phyloP scores from a whole-genome alignment of 2,113 vertebrate genomes.

The Hyperoodon ampullatus region DNA sequence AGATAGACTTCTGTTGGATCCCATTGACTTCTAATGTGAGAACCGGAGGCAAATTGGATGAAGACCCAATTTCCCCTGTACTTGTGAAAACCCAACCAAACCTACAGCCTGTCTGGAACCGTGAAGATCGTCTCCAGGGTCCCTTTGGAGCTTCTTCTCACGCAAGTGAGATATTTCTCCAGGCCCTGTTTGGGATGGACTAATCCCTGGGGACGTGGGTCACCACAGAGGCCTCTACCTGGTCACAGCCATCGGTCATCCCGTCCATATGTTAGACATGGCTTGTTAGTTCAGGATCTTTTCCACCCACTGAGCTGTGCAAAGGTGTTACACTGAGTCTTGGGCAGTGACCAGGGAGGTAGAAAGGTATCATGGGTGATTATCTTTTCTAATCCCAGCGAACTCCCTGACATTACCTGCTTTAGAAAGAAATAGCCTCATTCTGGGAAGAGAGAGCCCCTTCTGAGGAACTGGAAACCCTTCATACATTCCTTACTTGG shows the following conservation, averaged over 20 bases:
- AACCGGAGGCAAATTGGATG: slow-evolving; percentile 84
- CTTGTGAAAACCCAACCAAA: slow-evolving; percentile 71
- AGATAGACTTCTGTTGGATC: slow-evolving; percentile 80
- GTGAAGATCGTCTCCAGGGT: background rate
- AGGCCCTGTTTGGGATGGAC: background rate
- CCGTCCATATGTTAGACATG: background rate
- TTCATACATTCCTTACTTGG: background rate
- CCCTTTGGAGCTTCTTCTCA: slow-evolving; percentile 6
- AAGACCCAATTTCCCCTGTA: slow-evolving; percentile 60
- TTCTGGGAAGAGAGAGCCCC: slow-evolving; percentile 31
- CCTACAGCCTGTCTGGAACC: slow-evolving; percentile 39
- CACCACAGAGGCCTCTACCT: background rate
- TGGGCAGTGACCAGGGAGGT: slow-evolving; percentile 69
- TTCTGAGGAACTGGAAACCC: background rate
- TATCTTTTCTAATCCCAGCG: slow-evolving; percentile 61
- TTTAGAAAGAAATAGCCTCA: background rate
- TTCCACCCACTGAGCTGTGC: background rate
- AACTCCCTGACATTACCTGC: slow-evolving; percentile 67
- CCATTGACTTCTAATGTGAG: slow-evolving; percentile 74
- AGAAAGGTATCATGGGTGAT: slow-evolving; percentile 33
- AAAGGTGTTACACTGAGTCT: slow-evolving; percentile 33
- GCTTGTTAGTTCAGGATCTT: slow-evolving; percentile 21
- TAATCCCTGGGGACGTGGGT: background rate
- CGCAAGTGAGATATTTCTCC: background rate
- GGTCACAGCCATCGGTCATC: background rate